Evolutionary conservation across 35 echinoderm and acorn worm genomes (phyloP), one percentile per base, ranked within the genome.

Genomic region (Amphiura filiformis): DNA sequence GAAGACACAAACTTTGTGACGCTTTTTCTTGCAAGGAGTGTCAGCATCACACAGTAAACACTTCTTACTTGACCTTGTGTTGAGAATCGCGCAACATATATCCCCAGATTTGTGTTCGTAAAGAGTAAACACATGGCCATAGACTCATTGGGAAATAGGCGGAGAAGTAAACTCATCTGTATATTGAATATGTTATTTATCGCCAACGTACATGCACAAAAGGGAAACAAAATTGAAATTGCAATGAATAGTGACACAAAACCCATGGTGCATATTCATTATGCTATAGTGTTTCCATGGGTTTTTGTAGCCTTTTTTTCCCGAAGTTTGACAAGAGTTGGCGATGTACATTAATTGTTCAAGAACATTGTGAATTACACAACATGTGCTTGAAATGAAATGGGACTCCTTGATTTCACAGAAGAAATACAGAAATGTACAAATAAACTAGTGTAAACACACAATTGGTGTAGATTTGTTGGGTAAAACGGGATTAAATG

Each of bases 201-300:
- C 61, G 61, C 61, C 15, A 70, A 70, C 61, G 61, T n/a, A 13
- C 61, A 70, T 70, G 61, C 26, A 70, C 61, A 70, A 70, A n/a
- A 70, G 61, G 61, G 61, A 70, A 70, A 70, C 61, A 70, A 70
- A 70, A 52, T 11, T 11, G 7, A 70, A 70, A 15, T 70, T 70
- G 15, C 3, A 52, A 52, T 70, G 61, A 18, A 70, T 70, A 23
- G n/a, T n/a, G 61, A 23, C 28, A 70, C 28, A 70, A 70, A 52
- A 70, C 61, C 61, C 61, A 70, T 4, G 61, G 61, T 70, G 26
- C 61, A 70, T 70, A 70, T 70, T 70, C 61, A 70, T 70, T 70
- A 26, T 70, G 15, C 1, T 70, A 30, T 70, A 70, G 61, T 70
- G 28, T 70, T 70, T 70, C 61, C 2, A 2, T 4, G 9, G 61